Base-by-base conservation (phyloP, 1,140 invertebrate genomes). In the Drosophila orosa region DNA sequence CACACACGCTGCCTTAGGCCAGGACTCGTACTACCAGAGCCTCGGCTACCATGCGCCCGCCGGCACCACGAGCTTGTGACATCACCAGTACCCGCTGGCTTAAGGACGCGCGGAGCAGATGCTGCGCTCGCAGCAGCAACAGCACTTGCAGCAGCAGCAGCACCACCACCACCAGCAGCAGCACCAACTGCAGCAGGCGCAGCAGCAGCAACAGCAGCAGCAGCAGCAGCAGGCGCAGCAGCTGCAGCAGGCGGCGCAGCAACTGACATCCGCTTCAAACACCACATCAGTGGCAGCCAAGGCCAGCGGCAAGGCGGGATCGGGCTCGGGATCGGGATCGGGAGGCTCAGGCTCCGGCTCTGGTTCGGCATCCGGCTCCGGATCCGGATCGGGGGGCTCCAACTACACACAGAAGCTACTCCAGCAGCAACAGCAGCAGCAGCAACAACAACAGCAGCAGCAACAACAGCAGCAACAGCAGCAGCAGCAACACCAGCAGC, bases 11-110 rank as follows among this genome's bases (percentile, higher is more conserved):
- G 85, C 93, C 86, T 92, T 93, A 91, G 93, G 94, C 35, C 95
- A 96, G 82, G 95, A 96, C 92, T 95, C 95, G 75, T 97, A 97
- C 92, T 97, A 97, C 91, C 96, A 96, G 93, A 95, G 94, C 79
- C 94, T 95, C 79, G 92, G 96, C 78, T 97, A 97, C 91, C 95
- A 96, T 82, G 92, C 95, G 86, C 93, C 95, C 56, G 93, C 94
- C 72, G 94, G 95, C 8, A 93, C 94, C 48, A 94, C 94, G 55
- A 94, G 94, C 74, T 95, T 95, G 95, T 95, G 95, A 96, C 93
- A 94, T 84, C 95, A 94, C 78, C 95, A 95, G 92, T 95, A 96
- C 92, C 95, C 95, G 84, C 90, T 95, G 81, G 95, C 95, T 92
- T 95, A 95, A 95, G 93, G 85, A 85, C 91, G 89, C 85, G 90